Base-by-base conservation (phyloP, 2,113 vertebrate genomes). In the Sigmodon hispidus region DNA sequence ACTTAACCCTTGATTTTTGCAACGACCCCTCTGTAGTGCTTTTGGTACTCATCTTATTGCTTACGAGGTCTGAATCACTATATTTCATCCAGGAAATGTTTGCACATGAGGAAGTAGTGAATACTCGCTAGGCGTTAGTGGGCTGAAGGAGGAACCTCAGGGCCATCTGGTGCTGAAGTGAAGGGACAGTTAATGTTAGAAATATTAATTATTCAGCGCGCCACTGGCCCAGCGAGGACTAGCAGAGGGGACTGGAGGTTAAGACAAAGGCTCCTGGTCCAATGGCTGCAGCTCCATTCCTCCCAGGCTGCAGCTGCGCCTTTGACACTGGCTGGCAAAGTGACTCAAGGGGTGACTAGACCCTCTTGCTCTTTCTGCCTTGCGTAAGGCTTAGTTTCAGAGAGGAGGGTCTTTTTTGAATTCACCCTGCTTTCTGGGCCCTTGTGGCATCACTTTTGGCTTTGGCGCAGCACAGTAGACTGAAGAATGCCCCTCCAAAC, bases 231-330 rank as follows among this genome's bases (percentile, higher is more conserved):
- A 13, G 88, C 34, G 65, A 67, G 45, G 80, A 83, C 69, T 40
- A n/a, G 50, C 94, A 72, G 91, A 91, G 50, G 87, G 90, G 75
- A 5, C 69, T 10, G 69, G 93, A 91, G 96, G 93, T 91, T 87
- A 93, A 93, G 92, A 97, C 97, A 98, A 97, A 97, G 97, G 26
- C 95, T 76, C 70, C 80, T 10, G 86, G 91, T 52, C 91, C n/a
- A 67, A 80, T 26, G 79, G 84, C 87, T 48, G 69, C 94, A 85
- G 84, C 61, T 40, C 83, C 94, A 93, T 77, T 90, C 84, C 89
- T 76, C 83, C 11, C 19, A 84, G 89, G 89, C 81, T 16, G 75
- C 48, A 76, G 87, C 89, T 55, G 65, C 77, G 63, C 55, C 52
- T 48, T 52, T 13, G 45, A 65, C 91, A 26, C 22, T 1, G 67